Evolutionary conservation across 2,888 invertebrate species (phyloP).

Genomic region (Anticlea derivata): DNA sequence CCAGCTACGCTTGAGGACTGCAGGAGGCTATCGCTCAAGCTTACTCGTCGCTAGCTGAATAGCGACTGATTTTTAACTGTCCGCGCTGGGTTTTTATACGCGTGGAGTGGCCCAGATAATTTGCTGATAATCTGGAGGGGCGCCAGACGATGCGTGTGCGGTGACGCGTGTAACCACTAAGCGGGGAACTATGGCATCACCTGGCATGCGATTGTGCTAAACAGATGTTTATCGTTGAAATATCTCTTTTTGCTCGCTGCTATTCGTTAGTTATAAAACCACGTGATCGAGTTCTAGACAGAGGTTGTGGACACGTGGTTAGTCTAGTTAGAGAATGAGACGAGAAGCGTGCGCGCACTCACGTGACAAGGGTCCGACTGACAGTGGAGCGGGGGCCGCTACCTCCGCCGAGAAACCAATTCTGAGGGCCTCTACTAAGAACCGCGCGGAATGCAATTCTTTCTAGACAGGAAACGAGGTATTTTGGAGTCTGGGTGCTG

Average conservation of each 20-base stretch:
- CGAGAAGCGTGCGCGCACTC: neutral
- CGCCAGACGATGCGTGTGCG: neutral
- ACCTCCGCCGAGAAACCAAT: too few species aligned
- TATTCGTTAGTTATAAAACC: neutral
- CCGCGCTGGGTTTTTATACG: conserved; percentile 4
- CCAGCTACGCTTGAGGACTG: neutral
- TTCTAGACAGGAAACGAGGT: neutral
- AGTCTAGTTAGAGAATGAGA: neutral
- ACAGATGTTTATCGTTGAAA: neutral
- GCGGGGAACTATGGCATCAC: neutral
- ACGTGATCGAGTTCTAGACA: neutral
- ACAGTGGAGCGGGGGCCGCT: too few species aligned
- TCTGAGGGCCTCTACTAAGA: too few species aligned
- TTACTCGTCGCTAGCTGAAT: conserved; percentile 4
- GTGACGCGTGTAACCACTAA: neutral
- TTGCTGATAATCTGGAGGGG: neutral
- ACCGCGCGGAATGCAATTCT: neutral
- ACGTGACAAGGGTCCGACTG: neutral
- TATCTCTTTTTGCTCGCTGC: neutral
- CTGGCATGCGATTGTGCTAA: conserved; percentile 5
- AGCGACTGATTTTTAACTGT: neutral
- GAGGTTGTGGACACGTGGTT: neutral
- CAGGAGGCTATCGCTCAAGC: conserved; percentile 13
- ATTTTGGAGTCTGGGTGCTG: neutral
- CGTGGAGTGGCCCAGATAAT: neutral